Evolutionary conservation across 2,888 invertebrate genomes (phyloP).

Genomic region (Dicranocentrus wangi): DNA sequence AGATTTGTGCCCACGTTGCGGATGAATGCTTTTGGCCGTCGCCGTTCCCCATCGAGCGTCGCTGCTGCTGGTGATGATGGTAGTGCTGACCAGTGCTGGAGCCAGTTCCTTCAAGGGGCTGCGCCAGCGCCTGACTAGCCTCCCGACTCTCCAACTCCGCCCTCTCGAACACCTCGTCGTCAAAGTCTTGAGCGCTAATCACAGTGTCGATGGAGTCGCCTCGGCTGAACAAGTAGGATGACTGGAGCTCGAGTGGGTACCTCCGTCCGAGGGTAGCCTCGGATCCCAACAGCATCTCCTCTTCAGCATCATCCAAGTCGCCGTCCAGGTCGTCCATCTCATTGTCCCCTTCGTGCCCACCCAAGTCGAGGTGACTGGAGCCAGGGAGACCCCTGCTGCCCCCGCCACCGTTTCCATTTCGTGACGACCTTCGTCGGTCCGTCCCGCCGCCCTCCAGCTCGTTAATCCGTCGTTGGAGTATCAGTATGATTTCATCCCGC

Average conservation of each 20-base stretch:
- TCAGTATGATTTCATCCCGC: conserved; percentile 86
- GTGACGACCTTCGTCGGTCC: conserved; percentile 19
- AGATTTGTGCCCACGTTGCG: conserved; percentile 82
- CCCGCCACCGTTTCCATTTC: conserved; percentile 19
- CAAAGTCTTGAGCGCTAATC: conserved; percentile 79
- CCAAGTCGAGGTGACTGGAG: conserved; percentile 14
- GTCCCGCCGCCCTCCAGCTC: conserved; percentile 78
- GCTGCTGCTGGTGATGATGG: conserved; percentile 75
- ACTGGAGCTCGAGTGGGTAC: conserved; percentile 48
- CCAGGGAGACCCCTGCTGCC: conserved; percentile 6
- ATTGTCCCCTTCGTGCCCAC: conserved; percentile 58
- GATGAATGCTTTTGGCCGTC: conserved; percentile 49
- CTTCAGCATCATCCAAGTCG: conserved; percentile 69
- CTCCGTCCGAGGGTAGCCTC: conserved; percentile 24
- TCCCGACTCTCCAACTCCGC: conserved; percentile 50
- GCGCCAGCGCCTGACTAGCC: conserved; percentile 32
- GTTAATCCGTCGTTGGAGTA: conserved; percentile 83
- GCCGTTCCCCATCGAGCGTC: conserved; percentile 47
- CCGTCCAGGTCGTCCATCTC: conserved; percentile 66
- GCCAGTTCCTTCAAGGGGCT: conserved; percentile 23
- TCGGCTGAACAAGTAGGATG: conserved; percentile 70
- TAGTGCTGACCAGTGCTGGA: conserved; percentile 74
- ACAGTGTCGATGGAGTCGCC: conserved; percentile 83
- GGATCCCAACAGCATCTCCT: conserved; percentile 42
- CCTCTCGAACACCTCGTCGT: conserved; percentile 71